These are phyloP conservation scores for Patiria miniata DNA, from an alignment of 35 echinoderm and acorn worm species.

Conservation along the genomic window DNA sequence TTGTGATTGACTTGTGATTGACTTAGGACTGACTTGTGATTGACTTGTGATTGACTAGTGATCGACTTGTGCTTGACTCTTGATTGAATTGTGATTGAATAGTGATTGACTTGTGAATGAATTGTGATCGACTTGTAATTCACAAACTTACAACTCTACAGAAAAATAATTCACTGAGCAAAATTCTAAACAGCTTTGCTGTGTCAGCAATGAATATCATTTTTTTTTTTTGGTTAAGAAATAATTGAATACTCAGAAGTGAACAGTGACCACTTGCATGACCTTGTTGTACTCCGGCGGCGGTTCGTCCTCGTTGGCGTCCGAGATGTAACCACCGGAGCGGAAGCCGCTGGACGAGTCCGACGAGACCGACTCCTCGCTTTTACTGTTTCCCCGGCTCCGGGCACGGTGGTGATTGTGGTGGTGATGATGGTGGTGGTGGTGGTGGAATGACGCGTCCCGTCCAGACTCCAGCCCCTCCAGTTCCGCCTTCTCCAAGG, in stretches of 20 bases:
- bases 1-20: no score
- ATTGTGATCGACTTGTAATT: no score
- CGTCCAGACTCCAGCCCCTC: background rate
- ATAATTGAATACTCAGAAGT: slow-evolving; percentile 36
- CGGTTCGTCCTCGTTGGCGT: slow-evolving; percentile 71
- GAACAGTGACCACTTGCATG: slow-evolving; percentile 65
- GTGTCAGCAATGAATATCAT: background rate
- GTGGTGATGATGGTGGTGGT: background rate
- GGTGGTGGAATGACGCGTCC: slow-evolving; percentile 51
- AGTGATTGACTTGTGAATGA: no score
- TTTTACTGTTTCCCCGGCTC: slow-evolving; percentile 78
- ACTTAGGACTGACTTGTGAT: no score
- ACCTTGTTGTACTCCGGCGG: slow-evolving; percentile 94
- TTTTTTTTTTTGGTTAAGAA: background rate
- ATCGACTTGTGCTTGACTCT: no score
- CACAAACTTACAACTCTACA: no score
- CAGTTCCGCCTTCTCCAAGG: slow-evolving; percentile 23
- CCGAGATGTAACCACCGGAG: slow-evolving; percentile 83
- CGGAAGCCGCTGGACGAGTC: slow-evolving; percentile 95
- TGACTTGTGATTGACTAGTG: no score
- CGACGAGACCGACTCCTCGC: slow-evolving; percentile 95
- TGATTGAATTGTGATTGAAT: no score
- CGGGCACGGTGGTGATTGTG: slow-evolving; percentile 35
- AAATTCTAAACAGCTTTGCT: no score
- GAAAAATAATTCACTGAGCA: no score